Evolutionary conservation across 23 tunicate genomes (phyloP), one percentile per base, ranked within the genome.

Genomic region (Botrylloides violaceus): DNA sequence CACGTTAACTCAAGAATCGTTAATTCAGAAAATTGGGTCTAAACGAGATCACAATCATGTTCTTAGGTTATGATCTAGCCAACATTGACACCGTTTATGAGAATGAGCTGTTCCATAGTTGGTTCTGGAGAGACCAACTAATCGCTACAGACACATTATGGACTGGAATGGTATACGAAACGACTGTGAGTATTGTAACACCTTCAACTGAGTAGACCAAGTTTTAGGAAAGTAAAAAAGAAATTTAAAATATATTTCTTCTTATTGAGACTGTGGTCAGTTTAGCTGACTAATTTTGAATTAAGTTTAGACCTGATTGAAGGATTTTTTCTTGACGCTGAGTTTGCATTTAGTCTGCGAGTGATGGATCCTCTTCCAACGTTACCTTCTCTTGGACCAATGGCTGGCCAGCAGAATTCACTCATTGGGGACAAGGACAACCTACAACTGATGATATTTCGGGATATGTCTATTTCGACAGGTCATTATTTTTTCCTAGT

Each of bases 391-490:
- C 83, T 4, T 90, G 97, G 97, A 34, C 90, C 2, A 84, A 90
- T 64, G 92, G 90, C 2, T 90, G 85, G 85, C 97, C 97, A 6
- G 76, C 64, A 15, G 27, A 38, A 36, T 90, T 77, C 78, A 83
- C 97, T 19, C 78, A 83, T 76, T 90, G 97, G 97, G 97, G 63
- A 9, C 71, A 50, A 23, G 36, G 49, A 19, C 85, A 90, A 75
- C 97, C 97, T 3, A 73, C 25, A 31, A 53, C 33, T 21, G 81
- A 66, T 6, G 78, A 62, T 29, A 43, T 73, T 30, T 34, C 76
- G 18, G 97, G 97, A 61, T 90, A 90, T 70, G 97, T 83, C 6
- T 37, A 29, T 15, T 78, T 90, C 81, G 66, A 83, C 49, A 83
- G 56, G 97, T 90, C 64, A 64, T n/a, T n/a, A n/a, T n/a, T n/a